Evolutionary conservation across 35 echinoderm and acorn worm species (phyloP), one percentile per base, ranked within the genome.

Genomic region (Heliocidaris erythrogramma): DNA sequence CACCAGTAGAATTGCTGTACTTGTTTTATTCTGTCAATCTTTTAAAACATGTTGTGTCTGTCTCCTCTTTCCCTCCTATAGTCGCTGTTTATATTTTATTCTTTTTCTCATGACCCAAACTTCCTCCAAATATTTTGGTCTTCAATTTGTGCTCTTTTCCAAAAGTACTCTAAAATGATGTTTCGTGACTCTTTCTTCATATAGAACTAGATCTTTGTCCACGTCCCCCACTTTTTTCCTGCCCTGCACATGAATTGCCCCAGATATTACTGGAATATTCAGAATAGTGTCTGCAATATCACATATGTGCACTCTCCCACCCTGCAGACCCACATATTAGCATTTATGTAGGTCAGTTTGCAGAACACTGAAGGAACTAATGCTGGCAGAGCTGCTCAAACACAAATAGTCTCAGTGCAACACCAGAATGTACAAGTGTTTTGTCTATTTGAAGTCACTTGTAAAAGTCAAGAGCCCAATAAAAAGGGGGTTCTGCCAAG

Each of bases 371-470:
- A 89, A 30, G 7, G 87, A 27, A 31, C 31, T 48, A 89, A 89
- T 48, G 31, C 87, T 48, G 47, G 87, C 87, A 89, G 31, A 32
- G 31, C 87, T 89, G 87, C 47, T 89, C 87, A 89, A 89, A 89
- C 32, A 89, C 87, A 89, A 47, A 48, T 48, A 89, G 87, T 32
- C 87, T 89, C 31, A 89, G 87, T 47, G 87, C 87, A 42, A 48
- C 32, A 27, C 47, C 30, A 48, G 91, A 32, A 59, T 59, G 29
- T 10, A 92, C 47, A 59, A 92, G 91, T 92, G 91, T 92, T 92
- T 31, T 49, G 91, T 92, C 47, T 92, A 92, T 92, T 50, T 92
- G 91, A 30, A 94, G 93, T 85, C 32, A 94, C 93, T 85, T 47
- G 30, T 94, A 47, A 85, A 47, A 35, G 78, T 85, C 59, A 94